Percentiles rank a stretch among this genome's conserved stretches.
These are phyloP conservation scores for Danio aesculapii DNA, from an alignment of 2,797 vertebrate genomes.

Conservation along the genomic window DNA sequence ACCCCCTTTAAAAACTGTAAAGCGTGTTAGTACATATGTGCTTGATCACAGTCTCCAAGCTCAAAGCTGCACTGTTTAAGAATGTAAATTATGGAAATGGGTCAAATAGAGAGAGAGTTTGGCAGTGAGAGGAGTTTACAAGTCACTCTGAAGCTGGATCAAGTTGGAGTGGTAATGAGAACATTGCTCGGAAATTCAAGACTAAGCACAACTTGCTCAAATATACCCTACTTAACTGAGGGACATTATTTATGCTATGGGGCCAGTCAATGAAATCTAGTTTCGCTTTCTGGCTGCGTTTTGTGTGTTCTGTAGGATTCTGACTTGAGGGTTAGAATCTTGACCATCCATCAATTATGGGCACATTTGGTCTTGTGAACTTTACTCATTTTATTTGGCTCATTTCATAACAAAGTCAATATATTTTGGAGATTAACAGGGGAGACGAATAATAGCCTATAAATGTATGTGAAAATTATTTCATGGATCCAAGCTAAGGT, in stretches of 20 bases:
- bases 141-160: conserved; percentile 70
- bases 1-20: not conserved
- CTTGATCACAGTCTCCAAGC: conserved; percentile 61
- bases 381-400: not conserved
- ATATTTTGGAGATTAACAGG: too few relatives aligned
- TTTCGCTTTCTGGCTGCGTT: not conserved
- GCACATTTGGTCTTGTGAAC: not conserved
- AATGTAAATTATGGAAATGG: conserved; percentile 83
- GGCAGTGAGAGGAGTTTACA: conserved; percentile 71
- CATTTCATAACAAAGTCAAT: not conserved
- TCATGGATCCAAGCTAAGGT: too few relatives aligned
- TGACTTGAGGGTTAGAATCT: not conserved
- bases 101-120: conserved; percentile 76
- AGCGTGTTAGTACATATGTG: conserved; percentile 31
- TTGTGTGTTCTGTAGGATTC: not conserved
- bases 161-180: conserved; percentile 70
- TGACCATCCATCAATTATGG: not conserved
- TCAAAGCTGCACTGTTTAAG: conserved; percentile 75
- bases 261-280: not conserved
- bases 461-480: not conserved
- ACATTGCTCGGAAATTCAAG: conserved; percentile 65
- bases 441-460: too few relatives aligned
- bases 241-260: conserved; percentile 21
- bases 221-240: conserved; percentile 38
- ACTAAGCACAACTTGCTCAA: conserved; percentile 34